phyloP scores from a whole-genome alignment of 2,113 vertebrate species.

The Orientallactaga bullata region DNA sequence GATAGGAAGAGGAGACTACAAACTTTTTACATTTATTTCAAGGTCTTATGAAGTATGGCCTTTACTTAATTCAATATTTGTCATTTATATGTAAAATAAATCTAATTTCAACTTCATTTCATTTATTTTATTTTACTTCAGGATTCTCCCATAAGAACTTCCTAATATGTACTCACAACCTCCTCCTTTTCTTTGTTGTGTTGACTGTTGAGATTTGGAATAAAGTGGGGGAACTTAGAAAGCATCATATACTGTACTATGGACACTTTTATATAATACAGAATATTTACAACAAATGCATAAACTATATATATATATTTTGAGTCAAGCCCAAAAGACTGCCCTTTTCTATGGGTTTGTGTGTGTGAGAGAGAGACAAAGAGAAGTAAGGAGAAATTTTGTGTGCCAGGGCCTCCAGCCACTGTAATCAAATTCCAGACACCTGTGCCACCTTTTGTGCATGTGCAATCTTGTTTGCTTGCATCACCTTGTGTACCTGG shows the following conservation, averaged over 20 bases:
- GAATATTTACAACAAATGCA: background rate
- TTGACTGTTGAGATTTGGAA: background rate
- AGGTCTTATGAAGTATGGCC: background rate
- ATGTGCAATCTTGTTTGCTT: no score
- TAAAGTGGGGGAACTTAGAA: background rate
- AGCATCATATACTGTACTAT: background rate
- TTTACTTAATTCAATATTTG: slow-evolving; percentile 19
- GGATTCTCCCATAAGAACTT: background rate
- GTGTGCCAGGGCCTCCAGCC: no score
- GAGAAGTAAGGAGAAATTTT: no score
- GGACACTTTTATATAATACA: background rate
- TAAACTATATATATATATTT: background rate
- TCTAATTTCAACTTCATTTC: background rate
- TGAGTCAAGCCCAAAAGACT: no score
- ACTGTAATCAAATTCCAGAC: no score
- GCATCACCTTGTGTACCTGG: no score
- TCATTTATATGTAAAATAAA: slow-evolving; percentile 33
- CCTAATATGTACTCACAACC: background rate
- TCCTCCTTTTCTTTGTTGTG: background rate
- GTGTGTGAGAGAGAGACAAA: no score
- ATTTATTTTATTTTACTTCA: background rate
- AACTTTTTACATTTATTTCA: background rate
- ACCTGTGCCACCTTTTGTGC: no score
- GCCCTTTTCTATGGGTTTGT: no score
- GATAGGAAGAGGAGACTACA: background rate